Percentiles rank a stretch among this genome's conserved stretches.
phyloP scores from a whole-genome alignment of 1,140 invertebrate species.

The Platyscapa corneri region DNA sequence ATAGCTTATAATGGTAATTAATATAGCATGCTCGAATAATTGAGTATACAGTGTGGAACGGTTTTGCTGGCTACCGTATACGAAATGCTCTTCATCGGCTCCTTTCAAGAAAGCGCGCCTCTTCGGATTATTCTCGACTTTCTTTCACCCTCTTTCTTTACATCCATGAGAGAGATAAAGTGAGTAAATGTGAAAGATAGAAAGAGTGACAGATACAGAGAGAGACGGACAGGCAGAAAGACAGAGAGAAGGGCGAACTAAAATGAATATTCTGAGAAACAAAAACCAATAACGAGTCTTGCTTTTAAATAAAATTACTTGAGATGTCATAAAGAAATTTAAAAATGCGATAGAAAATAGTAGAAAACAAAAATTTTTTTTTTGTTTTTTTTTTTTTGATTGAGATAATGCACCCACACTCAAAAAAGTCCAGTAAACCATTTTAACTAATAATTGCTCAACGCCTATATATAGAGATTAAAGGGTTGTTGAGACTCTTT shows the following conservation, averaged over 20 bases:
- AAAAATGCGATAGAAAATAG: neutral
- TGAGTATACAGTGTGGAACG: slow-evolving; percentile 69
- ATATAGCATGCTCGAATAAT: slow-evolving; percentile 69
- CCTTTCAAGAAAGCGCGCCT: slow-evolving; percentile 58
- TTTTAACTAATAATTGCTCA: no score
- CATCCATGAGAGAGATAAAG: neutral
- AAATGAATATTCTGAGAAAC: no score
- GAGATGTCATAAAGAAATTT: neutral
- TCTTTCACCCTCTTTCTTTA: neutral
- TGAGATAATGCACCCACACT: no score
- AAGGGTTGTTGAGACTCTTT: no score
- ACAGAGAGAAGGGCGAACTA: no score
- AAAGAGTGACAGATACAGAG: neutral
- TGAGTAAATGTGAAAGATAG: neutral
- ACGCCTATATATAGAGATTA: no score
- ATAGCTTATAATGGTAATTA: slow-evolving; percentile 58
- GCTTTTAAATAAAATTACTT: neutral
- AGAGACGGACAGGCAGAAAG: no score
- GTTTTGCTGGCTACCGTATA: slow-evolving; percentile 64
- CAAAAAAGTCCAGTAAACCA: no score
- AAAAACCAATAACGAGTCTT: neutral
- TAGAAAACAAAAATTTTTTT: no score
- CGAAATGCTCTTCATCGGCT: slow-evolving; percentile 59
- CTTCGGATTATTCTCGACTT: neutral
- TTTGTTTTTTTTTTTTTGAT: no score